A percentile compares a stretch with the other conserved stretches of the same genome.
Conservation (phyloP, 2,888 invertebrate genomes). For the Thalpophila matura region DNA sequence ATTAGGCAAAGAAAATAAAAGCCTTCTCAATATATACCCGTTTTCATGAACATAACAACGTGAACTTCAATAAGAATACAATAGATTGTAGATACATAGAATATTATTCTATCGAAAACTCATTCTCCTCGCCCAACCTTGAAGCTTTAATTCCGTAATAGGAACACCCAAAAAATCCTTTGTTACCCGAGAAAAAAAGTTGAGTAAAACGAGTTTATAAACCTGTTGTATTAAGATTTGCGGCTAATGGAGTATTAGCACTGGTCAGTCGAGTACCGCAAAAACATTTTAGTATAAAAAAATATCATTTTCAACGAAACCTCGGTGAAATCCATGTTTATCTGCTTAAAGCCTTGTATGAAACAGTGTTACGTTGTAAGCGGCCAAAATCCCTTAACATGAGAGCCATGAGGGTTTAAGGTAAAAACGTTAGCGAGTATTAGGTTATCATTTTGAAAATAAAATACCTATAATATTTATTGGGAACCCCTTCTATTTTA, state of each 20-base stretch:
- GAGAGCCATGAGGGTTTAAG: constrained; percentile 43
- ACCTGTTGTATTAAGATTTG: constrained; percentile 32
- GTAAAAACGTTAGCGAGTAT: constrained; percentile 46
- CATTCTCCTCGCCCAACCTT: constrained; percentile 2
- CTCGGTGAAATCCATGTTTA: constrained; percentile 70
- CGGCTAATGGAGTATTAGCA: constrained; percentile 39
- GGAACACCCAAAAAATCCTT: constrained; percentile 23
- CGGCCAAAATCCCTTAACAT: constrained; percentile 62
- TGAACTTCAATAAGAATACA: too few species aligned
- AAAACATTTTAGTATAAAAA: constrained; percentile 59
- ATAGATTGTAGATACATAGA: too few species aligned
- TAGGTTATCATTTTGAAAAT: too few species aligned
- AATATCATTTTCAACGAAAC: constrained; percentile 64
- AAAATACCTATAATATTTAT: too few species aligned
- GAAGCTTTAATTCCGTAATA: constrained; percentile 25
- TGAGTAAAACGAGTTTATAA: constrained; percentile 18
- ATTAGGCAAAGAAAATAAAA: too few species aligned
- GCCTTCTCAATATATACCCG: too few species aligned
- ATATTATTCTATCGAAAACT: constrained; percentile 32
- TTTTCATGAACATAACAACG: constrained; percentile 18
- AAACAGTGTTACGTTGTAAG: constrained; percentile 71
- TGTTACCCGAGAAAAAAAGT: constrained; percentile 3
- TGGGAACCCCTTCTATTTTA: too few species aligned
- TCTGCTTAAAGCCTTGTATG: constrained; percentile 71
- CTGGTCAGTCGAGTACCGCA: constrained; percentile 28